Base-by-base conservation (phyloP, 1,140 invertebrate species). In the Megathymus violae region DNA sequence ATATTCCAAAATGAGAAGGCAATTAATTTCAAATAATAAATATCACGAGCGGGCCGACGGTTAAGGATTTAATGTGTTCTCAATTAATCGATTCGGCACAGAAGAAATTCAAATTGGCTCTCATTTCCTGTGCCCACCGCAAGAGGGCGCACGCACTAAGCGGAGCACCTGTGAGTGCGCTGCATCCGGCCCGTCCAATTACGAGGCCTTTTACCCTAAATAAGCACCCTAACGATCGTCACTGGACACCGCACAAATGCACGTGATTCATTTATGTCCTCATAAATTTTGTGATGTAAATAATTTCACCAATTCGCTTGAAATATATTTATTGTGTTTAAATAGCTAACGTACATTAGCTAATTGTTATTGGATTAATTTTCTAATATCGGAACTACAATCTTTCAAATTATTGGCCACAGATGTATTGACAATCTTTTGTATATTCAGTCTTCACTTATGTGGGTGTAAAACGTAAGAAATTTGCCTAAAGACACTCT, bases 81-180 rank as follows among this genome's bases (percentile, higher is more conserved):
- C 71, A 80, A 82, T 82, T 83, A 83, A 83, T 82, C 72, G 78
- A 83, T 82, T 79, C 64, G 64, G 62, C 64, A 60, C 71, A 73
- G 72, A 84, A 85, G 80, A 84, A 84, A 82, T 84, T 85, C 74
- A 81, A 84, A 85, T 82, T 82, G 77, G 79, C 69, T 65, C 74
- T 79, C 74, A 80, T 83, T 85, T 78, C 75, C 76, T 76, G 80
- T 64, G 63, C 50, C 66, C 59, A 64, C 76, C 73, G 69, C 76
- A 69, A 81, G 76, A 80, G 77, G 77, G 76, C 68, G 75, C 80
- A 74, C 72, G 76, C 74, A 66, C 64, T 46, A 62, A 65, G 68
- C 73, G 27, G 73, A 71, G 76, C 78, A 88, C 85, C 83, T 86
- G 85, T 79, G 73, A 74, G 69, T 77, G 76, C 70, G 61, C 74